Conservation (phyloP, 2,113 vertebrate genomes). For the Leucosticte australis region DNA sequence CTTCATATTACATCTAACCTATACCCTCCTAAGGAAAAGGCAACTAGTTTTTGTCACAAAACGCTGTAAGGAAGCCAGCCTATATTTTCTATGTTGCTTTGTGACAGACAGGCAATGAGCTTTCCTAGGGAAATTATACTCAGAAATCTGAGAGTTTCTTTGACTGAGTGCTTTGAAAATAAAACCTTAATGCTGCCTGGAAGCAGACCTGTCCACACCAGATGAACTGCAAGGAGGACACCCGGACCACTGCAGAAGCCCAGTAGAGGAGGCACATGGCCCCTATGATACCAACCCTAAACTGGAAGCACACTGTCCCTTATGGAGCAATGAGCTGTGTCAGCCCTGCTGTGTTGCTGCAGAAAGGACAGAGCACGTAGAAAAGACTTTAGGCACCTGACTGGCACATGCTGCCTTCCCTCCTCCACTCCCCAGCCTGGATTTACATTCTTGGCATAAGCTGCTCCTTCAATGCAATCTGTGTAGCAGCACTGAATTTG, state of each 20-base stretch:
- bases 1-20: neutral
- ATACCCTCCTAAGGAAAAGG: neutral
- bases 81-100: neutral
- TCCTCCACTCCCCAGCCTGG: neutral
- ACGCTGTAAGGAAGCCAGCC: neutral
- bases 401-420: neutral
- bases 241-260: neutral
- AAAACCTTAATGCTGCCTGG: neutral
- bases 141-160: neutral
- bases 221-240: neutral
- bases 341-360: accelerated
- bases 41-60: neutral
- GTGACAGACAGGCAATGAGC: neutral
- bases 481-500: neutral
- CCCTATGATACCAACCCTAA: neutral
- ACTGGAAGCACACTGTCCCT: neutral
- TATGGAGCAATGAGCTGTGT: neutral
- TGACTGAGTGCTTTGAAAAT: neutral
- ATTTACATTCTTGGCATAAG: conserved; percentile 36
- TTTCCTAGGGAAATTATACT: neutral
- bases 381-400: neutral
- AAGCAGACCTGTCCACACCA: neutral
- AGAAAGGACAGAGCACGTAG: neutral
- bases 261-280: neutral
- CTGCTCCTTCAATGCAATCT: neutral